A percentile compares a stretch with the other conserved stretches of the same genome.
Evolutionary conservation across 1,140 invertebrate genomes (phyloP).

Genomic region (Aphidius gifuensis): DNA sequence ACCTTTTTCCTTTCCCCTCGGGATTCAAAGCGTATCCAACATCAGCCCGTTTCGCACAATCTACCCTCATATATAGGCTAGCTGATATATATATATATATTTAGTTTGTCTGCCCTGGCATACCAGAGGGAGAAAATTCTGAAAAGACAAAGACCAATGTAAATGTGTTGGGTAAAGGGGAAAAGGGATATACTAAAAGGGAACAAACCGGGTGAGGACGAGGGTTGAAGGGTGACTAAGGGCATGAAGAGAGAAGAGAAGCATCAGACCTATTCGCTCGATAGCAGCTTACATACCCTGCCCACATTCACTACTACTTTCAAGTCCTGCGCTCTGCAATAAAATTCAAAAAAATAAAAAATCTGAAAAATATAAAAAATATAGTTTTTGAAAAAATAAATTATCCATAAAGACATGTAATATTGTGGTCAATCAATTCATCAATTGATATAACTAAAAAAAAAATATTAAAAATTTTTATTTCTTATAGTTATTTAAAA

Average conservation of each 20-base stretch:
- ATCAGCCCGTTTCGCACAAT: too few species aligned
- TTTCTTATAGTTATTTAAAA: too few species aligned
- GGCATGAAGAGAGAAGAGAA: conserved; percentile 23
- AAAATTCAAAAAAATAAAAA: conserved; percentile 2
- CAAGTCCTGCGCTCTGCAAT: conserved; percentile 17
- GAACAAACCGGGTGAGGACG: conserved; percentile 31
- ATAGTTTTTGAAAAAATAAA: background rate
- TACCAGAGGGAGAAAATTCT: background rate
- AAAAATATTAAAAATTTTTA: too few species aligned
- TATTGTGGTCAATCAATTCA: background rate
- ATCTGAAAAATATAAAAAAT: background rate
- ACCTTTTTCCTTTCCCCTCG: too few species aligned
- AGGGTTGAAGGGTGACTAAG: conserved; percentile 32
- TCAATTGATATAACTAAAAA: too few species aligned
- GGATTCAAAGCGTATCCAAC: too few species aligned
- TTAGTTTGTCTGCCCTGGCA: too few species aligned
- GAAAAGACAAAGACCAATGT: conserved; percentile 1
- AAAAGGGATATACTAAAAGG: conserved; percentile 24
- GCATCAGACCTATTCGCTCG: conserved; percentile 50
- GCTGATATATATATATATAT: too few species aligned
- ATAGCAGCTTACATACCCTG: conserved; percentile 51
- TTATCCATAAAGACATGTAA: background rate
- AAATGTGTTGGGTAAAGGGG: conserved; percentile 6
- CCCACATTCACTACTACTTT: conserved; percentile 40
- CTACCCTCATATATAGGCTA: too few species aligned